A percentile compares a stretch with the other conserved stretches of the same genome.
These are phyloP conservation scores for Polymixis lichenea DNA, from an alignment of 2,888 invertebrate species.

Conservation along the genomic window DNA sequence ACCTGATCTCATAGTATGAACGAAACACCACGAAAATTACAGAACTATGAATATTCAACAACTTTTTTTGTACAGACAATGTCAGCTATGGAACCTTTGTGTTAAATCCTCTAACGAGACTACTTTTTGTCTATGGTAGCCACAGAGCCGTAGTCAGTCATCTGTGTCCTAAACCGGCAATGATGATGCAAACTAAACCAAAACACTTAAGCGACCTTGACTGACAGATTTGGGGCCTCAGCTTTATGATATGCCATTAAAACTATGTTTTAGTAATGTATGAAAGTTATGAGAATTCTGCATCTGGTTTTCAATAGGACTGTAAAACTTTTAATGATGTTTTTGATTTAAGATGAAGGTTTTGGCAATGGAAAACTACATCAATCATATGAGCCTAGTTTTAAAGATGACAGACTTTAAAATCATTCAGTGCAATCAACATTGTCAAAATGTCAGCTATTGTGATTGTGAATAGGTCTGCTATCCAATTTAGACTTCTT, in stretches of 20 bases:
- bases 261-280: slow-evolving; percentile 49
- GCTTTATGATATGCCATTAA: slow-evolving; percentile 69
- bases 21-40: slow-evolving; percentile 19
- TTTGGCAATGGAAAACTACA: slow-evolving; percentile 36
- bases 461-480: slow-evolving; percentile 6
- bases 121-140: slow-evolving; percentile 45
- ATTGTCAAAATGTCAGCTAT: neutral
- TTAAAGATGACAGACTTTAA: neutral
- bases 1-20: neutral
- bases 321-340: slow-evolving; percentile 49
- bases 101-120: slow-evolving; percentile 42
- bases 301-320: slow-evolving; percentile 49
- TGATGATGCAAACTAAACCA: slow-evolving; percentile 79
- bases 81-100: slow-evolving; percentile 30
- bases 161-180: slow-evolving; percentile 76
- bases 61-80: slow-evolving; percentile 31
- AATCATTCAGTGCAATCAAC: neutral
- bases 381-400: neutral
- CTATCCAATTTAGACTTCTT: slow-evolving; percentile 7
- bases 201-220: slow-evolving; percentile 80
- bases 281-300: slow-evolving; percentile 40
- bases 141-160: slow-evolving; percentile 71
- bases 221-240: slow-evolving; percentile 71
- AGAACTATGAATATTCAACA: slow-evolving; percentile 39
- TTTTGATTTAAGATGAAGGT: slow-evolving; percentile 16